A percentile compares a stretch with the other conserved stretches of the same genome.
phyloP scores from a whole-genome alignment of 2,113 vertebrate genomes.

The Speoplatyrhinus poulsoni region DNA sequence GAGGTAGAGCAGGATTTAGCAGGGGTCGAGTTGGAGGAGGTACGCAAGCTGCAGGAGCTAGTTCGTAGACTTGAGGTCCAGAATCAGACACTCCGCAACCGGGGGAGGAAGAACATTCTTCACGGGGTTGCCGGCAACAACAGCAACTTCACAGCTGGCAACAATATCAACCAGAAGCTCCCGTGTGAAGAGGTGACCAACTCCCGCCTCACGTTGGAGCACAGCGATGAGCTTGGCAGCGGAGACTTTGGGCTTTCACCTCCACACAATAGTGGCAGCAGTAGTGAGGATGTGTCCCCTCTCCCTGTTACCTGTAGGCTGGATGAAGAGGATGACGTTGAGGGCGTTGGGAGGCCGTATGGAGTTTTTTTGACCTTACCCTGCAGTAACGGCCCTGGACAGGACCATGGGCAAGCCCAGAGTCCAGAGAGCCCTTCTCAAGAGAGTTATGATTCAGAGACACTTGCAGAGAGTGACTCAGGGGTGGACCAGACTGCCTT shows the following conservation, averaged over 20 bases:
- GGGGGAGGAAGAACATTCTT: slow-evolving; percentile 63
- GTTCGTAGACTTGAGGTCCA: slow-evolving; percentile 86
- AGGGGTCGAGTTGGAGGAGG: slow-evolving; percentile 83
- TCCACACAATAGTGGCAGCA: slow-evolving; percentile 48
- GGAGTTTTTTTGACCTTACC: slow-evolving; percentile 52
- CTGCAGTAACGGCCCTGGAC: slow-evolving; percentile 35
- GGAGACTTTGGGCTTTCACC: slow-evolving; percentile 52
- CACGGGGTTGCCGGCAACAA: slow-evolving; percentile 41
- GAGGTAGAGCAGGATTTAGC: slow-evolving; percentile 56
- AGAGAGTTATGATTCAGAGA: slow-evolving; percentile 69
- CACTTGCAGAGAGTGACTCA: slow-evolving; percentile 58
- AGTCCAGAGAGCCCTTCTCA: slow-evolving; percentile 47
- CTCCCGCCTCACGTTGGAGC: slow-evolving; percentile 66
- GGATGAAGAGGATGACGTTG: slow-evolving; percentile 47
- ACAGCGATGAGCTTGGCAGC: slow-evolving; percentile 50
- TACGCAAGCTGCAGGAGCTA: slow-evolving; percentile 86
- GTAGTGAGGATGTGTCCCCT: slow-evolving; percentile 66
- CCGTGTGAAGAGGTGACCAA: slow-evolving; percentile 62
- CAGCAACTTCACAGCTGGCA: slow-evolving; percentile 41
- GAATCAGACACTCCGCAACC: slow-evolving; percentile 82
- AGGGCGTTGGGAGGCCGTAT: slow-evolving; percentile 32
- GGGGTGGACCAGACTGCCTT: slow-evolving; percentile 71
- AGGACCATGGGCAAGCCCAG: slow-evolving; percentile 37
- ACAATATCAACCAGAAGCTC: slow-evolving; percentile 59
- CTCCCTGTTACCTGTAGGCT: slow-evolving; percentile 20